These are phyloP conservation scores for Anadara kagoshimensis DNA, from an alignment of 1,140 invertebrate genomes.

Conservation along the genomic window DNA sequence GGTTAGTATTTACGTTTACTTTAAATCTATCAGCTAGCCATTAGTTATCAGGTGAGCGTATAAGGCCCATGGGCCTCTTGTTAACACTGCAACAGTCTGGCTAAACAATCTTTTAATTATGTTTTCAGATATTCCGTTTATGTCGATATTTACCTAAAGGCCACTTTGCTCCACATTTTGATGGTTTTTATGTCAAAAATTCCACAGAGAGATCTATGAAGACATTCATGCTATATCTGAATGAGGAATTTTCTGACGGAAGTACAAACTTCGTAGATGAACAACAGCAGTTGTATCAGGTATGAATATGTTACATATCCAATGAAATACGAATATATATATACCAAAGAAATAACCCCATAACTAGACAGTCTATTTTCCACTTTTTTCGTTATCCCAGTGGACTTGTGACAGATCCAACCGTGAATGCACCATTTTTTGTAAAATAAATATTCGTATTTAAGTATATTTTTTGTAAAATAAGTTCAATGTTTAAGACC, in stretches of 20 bases:
- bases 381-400: neutral
- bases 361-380: neutral
- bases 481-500: no score
- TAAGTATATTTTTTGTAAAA: no score
- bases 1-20: no score
- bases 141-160: conserved; percentile 52
- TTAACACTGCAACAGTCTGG: no score
- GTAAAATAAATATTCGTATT: no score
- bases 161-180: conserved; percentile 62
- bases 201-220: conserved; percentile 49
- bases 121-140: conserved; percentile 50
- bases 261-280: conserved; percentile 59
- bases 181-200: conserved; percentile 46
- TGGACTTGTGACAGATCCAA: neutral
- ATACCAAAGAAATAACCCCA: neutral
- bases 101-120: no score
- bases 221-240: conserved; percentile 61
- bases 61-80: no score
- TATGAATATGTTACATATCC: conserved; percentile 14
- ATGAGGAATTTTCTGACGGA: conserved; percentile 55
- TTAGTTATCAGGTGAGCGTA: no score
- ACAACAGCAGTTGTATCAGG: conserved; percentile 46
- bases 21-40: no score
- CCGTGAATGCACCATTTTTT: neutral
- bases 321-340: neutral